Evolutionary conservation across 2,113 vertebrate genomes (phyloP).

Genomic region (Condylura cristata): DNA sequence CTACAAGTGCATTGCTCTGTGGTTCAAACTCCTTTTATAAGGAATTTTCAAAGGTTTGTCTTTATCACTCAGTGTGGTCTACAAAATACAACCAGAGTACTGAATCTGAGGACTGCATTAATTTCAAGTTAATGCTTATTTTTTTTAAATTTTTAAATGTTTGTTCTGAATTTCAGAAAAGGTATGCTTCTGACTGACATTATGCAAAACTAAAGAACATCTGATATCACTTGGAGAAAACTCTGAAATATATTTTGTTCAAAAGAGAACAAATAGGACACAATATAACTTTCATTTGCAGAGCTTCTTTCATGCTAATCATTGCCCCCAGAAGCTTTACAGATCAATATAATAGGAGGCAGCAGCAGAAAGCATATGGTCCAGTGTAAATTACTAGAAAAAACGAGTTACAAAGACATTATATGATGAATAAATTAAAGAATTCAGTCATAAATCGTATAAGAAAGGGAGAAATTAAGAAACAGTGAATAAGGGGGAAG

Average conservation of each 20-base stretch:
- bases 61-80: neutral
- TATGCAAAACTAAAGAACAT: slow-evolving; percentile 41
- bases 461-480: slow-evolving; percentile 77
- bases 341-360: slow-evolving; percentile 74
- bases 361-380: slow-evolving; percentile 70
- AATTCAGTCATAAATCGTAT: slow-evolving; percentile 79
- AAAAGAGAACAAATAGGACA: slow-evolving; percentile 70
- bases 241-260: slow-evolving; percentile 57
- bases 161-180: neutral
- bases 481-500: slow-evolving; percentile 63
- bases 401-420: slow-evolving; percentile 74
- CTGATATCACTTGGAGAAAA: slow-evolving; percentile 64
- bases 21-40: neutral
- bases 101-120: neutral
- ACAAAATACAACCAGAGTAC: neutral
- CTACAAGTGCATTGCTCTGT: neutral
- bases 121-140: neutral
- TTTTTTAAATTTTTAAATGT: neutral
- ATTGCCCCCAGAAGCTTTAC: slow-evolving; percentile 59
- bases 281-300: slow-evolving; percentile 45
- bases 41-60: neutral
- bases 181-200: neutral
- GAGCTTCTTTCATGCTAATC: slow-evolving; percentile 70
- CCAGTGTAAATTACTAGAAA: slow-evolving; percentile 73
- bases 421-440: slow-evolving; percentile 81